phyloP scores from a whole-genome alignment of 2,888 invertebrate species.

The Standfussiana lucernea region DNA sequence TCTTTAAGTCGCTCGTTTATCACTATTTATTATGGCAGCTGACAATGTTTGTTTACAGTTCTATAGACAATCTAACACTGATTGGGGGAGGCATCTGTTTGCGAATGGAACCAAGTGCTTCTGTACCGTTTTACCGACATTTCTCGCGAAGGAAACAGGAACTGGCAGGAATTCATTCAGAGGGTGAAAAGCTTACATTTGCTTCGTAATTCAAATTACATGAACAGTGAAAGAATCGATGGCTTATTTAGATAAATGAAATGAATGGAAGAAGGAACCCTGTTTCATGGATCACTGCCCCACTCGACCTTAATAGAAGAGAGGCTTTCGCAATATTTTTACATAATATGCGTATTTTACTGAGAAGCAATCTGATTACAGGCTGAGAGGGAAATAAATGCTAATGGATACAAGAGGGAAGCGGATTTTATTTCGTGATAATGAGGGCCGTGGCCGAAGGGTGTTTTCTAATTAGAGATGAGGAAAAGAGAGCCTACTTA shows the following conservation, averaged over 20 bases:
- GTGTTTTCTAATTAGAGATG: constrained; percentile 37
- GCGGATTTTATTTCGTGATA: constrained; percentile 52
- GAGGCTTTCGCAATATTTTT: constrained; percentile 28
- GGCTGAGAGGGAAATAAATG: constrained; percentile 36
- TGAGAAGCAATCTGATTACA: constrained; percentile 33
- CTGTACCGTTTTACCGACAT: constrained; percentile 21
- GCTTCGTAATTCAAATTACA: neutral
- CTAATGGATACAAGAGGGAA: constrained; percentile 41
- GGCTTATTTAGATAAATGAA: neutral
- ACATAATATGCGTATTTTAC: constrained; percentile 30
- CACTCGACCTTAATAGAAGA: constrained; percentile 19
- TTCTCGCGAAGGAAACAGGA: neutral
- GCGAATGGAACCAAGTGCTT: constrained; percentile 1
- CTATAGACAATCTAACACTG: constrained; percentile 1
- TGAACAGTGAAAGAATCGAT: neutral
- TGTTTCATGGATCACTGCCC: constrained; percentile 8
- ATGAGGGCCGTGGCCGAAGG: constrained; percentile 31
- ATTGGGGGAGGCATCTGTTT: constrained; percentile 9
- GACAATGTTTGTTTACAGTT: constrained; percentile 9
- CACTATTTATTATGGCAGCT: constrained; percentile 25
- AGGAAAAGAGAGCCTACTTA: constrained; percentile 13
- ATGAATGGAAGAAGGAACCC: neutral
- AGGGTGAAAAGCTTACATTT: neutral
- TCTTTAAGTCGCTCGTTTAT: constrained; percentile 3
- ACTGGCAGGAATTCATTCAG: neutral